Percentiles rank a stretch among this genome's conserved stretches.
These are phyloP conservation scores for Ryuthela nishihirai DNA, from an alignment of 2,888 invertebrate species.

Conservation along the genomic window DNA sequence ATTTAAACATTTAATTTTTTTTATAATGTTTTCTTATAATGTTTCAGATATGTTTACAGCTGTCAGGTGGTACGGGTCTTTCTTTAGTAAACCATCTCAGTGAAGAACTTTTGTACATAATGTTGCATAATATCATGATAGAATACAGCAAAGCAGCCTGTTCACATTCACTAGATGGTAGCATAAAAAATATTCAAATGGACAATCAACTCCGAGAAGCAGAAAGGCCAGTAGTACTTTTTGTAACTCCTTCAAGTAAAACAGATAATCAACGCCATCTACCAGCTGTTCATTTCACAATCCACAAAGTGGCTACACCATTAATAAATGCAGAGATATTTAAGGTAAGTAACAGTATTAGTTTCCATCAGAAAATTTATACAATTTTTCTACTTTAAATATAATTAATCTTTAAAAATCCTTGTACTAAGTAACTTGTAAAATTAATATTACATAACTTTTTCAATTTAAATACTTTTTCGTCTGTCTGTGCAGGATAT, in stretches of 20 bases:
- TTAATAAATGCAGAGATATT: constrained; percentile 80
- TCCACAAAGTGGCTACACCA: constrained; percentile 68
- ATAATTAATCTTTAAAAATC: too few species aligned
- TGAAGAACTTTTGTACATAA: constrained; percentile 51
- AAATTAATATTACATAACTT: too few species aligned
- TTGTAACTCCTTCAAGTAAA: constrained; percentile 59
- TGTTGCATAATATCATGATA: constrained; percentile 50
- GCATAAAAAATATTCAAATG: constrained; percentile 73
- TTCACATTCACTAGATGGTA: constrained; percentile 58
- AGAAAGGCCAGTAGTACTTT: constrained; percentile 77
- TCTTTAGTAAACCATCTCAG: constrained; percentile 49
- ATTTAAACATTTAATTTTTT: too few species aligned
- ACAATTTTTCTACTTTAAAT: too few species aligned
- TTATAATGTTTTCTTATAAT: not conserved
- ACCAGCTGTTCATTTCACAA: constrained; percentile 74
- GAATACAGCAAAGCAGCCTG: constrained; percentile 46
- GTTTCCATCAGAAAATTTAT: too few species aligned
- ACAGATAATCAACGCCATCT: constrained; percentile 53
- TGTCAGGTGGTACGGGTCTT: constrained; percentile 49
- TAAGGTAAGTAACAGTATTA: constrained; percentile 61
- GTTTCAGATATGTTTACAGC: constrained; percentile 12
- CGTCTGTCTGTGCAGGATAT: too few species aligned
- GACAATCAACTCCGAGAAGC: constrained; percentile 85
- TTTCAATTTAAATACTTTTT: too few species aligned
- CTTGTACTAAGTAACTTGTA: too few species aligned